Conservation (phyloP, 2,888 invertebrate genomes). For the Eledone cirrhosa region DNA sequence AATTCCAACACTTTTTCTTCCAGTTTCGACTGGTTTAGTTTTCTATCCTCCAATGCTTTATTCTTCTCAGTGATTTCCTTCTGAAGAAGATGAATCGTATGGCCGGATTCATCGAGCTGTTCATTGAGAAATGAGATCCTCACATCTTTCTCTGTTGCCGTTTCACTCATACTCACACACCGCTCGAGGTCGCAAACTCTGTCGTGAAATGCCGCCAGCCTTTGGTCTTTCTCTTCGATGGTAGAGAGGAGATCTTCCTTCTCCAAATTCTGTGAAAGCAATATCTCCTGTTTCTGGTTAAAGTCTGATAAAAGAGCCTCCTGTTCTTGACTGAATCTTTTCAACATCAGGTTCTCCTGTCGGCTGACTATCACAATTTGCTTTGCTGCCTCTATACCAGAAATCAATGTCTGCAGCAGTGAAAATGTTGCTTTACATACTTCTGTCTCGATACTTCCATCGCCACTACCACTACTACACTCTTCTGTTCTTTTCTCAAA, state of each 20-base stretch:
- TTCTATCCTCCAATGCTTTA: slow-evolving; percentile 33
- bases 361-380: not conserved
- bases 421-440: slow-evolving; percentile 16
- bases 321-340: slow-evolving; percentile 6
- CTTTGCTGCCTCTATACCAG: not conserved
- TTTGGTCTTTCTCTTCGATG: slow-evolving; percentile 21
- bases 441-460: slow-evolving; percentile 44
- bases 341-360: not conserved
- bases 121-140: slow-evolving; percentile 26
- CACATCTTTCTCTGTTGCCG: slow-evolving; percentile 30
- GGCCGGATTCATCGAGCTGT: slow-evolving; percentile 30
- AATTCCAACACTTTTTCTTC: slow-evolving; percentile 35
- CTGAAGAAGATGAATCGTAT: slow-evolving; percentile 31
- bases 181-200: not conserved
- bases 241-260: not conserved
- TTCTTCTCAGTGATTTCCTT: slow-evolving; percentile 30
- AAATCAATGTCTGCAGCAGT: not conserved
- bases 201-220: not conserved
- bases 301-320: not conserved
- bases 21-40: slow-evolving; percentile 23
- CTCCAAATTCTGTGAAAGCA: not conserved
- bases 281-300: not conserved
- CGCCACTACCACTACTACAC: slow-evolving; percentile 35
- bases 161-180: not conserved
- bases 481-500: too few species aligned